phyloP scores from a whole-genome alignment of 2,113 vertebrate species.

The Serilophus lunatus region DNA sequence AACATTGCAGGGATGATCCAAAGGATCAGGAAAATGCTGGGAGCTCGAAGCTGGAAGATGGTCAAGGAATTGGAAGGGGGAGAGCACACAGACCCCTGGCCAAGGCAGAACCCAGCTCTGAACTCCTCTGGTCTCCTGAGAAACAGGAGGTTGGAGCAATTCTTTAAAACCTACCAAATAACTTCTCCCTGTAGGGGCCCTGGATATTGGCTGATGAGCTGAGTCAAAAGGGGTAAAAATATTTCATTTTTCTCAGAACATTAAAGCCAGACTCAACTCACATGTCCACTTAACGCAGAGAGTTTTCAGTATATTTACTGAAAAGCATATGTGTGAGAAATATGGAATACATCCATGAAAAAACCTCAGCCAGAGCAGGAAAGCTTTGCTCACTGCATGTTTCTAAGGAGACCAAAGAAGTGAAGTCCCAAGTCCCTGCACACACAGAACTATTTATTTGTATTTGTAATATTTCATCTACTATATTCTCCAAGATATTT shows the following conservation, averaged over 20 bases:
- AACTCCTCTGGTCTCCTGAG: not conserved
- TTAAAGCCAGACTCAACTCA: not conserved
- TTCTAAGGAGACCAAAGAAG: not conserved
- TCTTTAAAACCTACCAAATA: not conserved
- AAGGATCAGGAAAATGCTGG: not conserved
- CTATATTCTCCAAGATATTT: not conserved
- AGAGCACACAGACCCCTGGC: not conserved
- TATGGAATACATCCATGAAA: not conserved
- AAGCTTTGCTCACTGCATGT: not conserved
- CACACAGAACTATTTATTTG: not conserved
- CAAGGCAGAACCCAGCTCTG: not conserved
- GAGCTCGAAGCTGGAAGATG: not conserved
- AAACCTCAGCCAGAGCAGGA: not conserved
- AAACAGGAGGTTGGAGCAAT: not conserved
- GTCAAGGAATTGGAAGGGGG: rapidly evolving
- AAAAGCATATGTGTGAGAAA: not conserved
- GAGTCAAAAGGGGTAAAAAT: not conserved
- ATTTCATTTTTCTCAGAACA: not conserved
- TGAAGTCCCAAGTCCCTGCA: not conserved
- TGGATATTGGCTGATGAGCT: not conserved
- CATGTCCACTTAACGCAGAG: not conserved
- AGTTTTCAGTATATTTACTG: not conserved
- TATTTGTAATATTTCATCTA: not conserved
- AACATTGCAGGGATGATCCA: not conserved
- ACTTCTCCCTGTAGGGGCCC: not conserved